A percentile compares a stretch with the other conserved stretches of the same genome.
Evolutionary conservation across 2,113 vertebrate species (phyloP).

Genomic region (Rhinolophus sinicus): DNA sequence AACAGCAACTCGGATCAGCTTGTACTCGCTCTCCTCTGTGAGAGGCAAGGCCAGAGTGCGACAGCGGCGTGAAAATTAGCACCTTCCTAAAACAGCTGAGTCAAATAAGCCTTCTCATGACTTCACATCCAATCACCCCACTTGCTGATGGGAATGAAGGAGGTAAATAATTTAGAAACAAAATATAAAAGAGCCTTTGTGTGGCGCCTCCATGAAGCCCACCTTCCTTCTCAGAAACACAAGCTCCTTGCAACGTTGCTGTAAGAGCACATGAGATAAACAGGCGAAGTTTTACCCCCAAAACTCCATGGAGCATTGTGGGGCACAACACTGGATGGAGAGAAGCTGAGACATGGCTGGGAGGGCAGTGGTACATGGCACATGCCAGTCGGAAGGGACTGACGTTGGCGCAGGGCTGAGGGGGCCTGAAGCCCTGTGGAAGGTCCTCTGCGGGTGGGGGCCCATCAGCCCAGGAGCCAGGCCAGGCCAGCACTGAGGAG

Average conservation of each 20-base stretch:
- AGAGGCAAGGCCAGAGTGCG: not conserved
- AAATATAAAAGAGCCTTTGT: not conserved
- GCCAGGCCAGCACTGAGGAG: too few relatives aligned
- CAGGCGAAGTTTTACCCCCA: not conserved
- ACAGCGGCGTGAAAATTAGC: not conserved
- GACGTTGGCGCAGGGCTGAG: rapidly evolving
- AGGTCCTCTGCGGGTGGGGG: too few relatives aligned
- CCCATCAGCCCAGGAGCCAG: too few relatives aligned
- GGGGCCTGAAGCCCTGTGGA: too few relatives aligned
- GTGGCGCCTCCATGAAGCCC: not conserved
- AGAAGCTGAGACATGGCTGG: not conserved
- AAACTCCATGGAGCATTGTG: not conserved
- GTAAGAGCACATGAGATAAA: rapidly evolving
- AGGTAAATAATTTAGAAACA: rapidly evolving
- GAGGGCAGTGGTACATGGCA: not conserved
- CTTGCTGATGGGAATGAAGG: rapidly evolving
- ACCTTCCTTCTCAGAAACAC: not conserved
- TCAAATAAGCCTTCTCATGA: not conserved
- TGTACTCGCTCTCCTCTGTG: not conserved
- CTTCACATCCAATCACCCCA: rapidly evolving
- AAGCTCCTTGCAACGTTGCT: rapidly evolving
- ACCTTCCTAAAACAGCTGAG: not conserved
- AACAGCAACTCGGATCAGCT: too few relatives aligned
- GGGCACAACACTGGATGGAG: rapidly evolving
- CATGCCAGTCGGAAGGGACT: rapidly evolving